Conservation (phyloP, 2,888 invertebrate species). For the Anoplius nigerrimus region DNA sequence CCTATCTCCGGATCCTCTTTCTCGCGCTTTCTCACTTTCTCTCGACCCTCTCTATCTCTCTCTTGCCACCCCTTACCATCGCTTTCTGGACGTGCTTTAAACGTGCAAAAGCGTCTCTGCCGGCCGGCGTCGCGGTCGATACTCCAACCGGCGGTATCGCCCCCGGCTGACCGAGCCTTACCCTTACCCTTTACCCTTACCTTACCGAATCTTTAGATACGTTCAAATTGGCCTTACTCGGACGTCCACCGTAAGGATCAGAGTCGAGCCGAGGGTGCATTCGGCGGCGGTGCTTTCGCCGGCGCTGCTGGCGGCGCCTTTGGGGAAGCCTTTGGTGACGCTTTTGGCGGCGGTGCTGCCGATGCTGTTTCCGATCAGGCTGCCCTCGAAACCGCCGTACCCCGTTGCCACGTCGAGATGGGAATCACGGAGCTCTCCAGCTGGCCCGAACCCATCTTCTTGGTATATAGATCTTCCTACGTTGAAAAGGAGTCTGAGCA, state of each 20-base stretch:
- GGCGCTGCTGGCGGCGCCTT: too few relatives aligned
- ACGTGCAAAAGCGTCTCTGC: slow-evolving; percentile 53
- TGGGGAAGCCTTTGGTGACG: too few relatives aligned
- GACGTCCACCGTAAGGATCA: too few relatives aligned
- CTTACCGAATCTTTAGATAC: slow-evolving; percentile 44
- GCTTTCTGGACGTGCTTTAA: slow-evolving; percentile 24
- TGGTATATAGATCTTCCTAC: too few relatives aligned
- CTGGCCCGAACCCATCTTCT: slow-evolving; percentile 41
- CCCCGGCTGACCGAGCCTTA: slow-evolving; percentile 56
- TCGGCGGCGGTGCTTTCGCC: too few relatives aligned
- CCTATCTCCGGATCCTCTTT: neutral
- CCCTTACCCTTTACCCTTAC: slow-evolving; percentile 24
- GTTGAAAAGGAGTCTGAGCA: slow-evolving; percentile 17
- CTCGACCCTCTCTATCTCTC: slow-evolving; percentile 6
- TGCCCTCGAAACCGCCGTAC: too few relatives aligned
- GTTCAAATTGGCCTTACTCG: too few relatives aligned
- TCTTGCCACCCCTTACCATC: slow-evolving; percentile 8
- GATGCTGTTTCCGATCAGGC: too few relatives aligned
- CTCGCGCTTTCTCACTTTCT: slow-evolving; percentile 15
- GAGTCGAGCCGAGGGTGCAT: too few relatives aligned
- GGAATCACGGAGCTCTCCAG: slow-evolving; percentile 40
- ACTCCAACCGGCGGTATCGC: slow-evolving; percentile 53
- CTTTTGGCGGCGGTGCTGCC: too few relatives aligned
- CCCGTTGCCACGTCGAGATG: slow-evolving; percentile 4
- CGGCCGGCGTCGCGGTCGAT: slow-evolving; percentile 59